Evolutionary conservation across 2,113 vertebrate genomes (phyloP).

Genomic region (Neotoma lepida): DNA sequence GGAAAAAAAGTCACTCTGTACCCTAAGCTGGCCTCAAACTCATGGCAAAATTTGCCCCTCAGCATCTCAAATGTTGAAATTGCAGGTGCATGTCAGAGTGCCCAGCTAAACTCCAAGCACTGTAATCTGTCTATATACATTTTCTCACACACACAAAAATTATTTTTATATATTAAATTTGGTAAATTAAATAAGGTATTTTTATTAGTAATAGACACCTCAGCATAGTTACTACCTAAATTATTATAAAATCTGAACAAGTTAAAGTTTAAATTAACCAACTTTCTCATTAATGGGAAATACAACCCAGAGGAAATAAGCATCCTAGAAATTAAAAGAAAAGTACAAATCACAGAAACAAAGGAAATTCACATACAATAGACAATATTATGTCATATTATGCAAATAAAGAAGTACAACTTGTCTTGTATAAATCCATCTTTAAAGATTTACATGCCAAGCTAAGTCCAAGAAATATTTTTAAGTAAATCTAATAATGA

Average conservation of each 20-base stretch:
- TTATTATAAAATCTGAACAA: conserved; percentile 6
- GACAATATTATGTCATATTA: neutral
- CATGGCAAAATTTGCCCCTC: neutral
- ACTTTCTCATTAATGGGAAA: neutral
- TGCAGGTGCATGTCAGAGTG: neutral
- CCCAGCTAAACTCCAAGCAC: neutral
- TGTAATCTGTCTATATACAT: neutral
- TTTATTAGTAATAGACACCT: neutral
- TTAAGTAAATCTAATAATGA: conserved; percentile 28
- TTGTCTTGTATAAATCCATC: neutral
- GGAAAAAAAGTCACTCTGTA: neutral
- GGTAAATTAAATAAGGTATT: neutral
- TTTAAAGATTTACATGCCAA: neutral
- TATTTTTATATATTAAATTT: conserved; percentile 16
- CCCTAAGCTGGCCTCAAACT: neutral
- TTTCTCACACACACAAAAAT: neutral
- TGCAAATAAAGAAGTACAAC: neutral
- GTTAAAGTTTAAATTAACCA: conserved; percentile 4
- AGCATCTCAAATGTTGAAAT: neutral
- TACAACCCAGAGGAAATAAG: neutral
- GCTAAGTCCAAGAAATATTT: neutral
- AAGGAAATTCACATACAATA: neutral
- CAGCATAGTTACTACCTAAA: neutral
- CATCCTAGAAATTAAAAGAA: neutral
- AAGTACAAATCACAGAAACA: neutral